phyloP scores from a whole-genome alignment of 2,797 vertebrate species.

The Iguana delicatissima region DNA sequence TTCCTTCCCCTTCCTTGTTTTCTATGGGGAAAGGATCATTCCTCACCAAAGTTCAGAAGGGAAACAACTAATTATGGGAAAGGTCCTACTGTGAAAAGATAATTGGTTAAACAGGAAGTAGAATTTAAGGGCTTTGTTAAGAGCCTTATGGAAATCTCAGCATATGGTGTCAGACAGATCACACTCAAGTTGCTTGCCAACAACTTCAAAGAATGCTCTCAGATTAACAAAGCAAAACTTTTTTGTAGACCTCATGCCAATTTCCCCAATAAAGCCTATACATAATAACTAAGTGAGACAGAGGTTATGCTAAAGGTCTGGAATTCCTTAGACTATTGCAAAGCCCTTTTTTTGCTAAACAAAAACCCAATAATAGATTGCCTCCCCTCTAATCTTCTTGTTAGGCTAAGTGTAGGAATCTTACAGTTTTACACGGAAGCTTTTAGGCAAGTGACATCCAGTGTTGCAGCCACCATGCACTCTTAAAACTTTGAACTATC shows the following conservation, averaged over 20 bases:
- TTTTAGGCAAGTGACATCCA: not conserved
- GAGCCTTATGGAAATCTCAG: not conserved
- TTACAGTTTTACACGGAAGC: not conserved
- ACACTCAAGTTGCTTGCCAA: not conserved
- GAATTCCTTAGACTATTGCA: not conserved
- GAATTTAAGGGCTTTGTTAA: not conserved
- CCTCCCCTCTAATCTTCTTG: not conserved
- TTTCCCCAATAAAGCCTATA: not conserved
- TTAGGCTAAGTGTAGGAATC: not conserved
- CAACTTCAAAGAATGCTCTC: not conserved
- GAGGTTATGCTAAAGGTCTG: not conserved
- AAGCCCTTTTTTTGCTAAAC: not conserved
- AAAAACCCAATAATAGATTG: not conserved
- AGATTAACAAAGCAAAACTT: conserved; percentile 8
- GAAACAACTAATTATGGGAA: not conserved
- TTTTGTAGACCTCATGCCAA: not conserved
- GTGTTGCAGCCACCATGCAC: no score
- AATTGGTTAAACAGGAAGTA: not conserved
- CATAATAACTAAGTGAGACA: not conserved
- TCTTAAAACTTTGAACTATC: not conserved
- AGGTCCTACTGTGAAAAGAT: not conserved
- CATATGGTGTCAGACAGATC: not conserved
- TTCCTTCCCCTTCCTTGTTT: not conserved
- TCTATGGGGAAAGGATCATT: not conserved
- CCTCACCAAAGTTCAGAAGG: not conserved